phyloP scores from a whole-genome alignment of 2,888 invertebrate species.

The Athalia circularis region DNA sequence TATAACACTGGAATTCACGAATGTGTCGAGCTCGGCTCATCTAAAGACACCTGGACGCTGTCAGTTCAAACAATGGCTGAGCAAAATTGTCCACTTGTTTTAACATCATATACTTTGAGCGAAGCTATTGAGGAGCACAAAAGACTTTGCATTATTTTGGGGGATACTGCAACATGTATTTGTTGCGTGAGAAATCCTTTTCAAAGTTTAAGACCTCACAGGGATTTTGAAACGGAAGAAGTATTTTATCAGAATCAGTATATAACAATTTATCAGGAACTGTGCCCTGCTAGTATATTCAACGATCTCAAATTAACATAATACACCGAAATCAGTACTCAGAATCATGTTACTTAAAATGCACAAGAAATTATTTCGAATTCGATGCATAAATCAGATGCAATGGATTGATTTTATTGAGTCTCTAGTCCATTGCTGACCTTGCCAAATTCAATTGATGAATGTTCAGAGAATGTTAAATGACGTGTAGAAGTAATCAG shows the following conservation, averaged over 20 bases:
- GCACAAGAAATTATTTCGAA: not conserved
- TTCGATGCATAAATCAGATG: not conserved
- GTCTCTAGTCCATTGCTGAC: not conserved
- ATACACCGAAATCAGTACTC: constrained; percentile 5
- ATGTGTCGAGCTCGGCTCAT: constrained; percentile 56
- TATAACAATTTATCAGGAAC: constrained; percentile 59
- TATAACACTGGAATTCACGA: constrained; percentile 66
- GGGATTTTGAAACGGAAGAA: constrained; percentile 64
- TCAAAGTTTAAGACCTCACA: constrained; percentile 63
- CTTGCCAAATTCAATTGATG: not conserved
- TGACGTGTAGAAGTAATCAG: not conserved
- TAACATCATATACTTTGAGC: constrained; percentile 62
- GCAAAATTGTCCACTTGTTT: constrained; percentile 62
- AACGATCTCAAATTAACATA: constrained; percentile 35
- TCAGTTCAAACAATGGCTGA: constrained; percentile 57
- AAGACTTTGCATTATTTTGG: constrained; percentile 58
- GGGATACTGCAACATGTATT: constrained; percentile 48
- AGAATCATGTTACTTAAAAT: not conserved
- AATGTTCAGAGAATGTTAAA: not conserved
- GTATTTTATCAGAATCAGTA: constrained; percentile 67
- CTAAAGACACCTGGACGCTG: constrained; percentile 61
- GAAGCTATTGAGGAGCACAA: constrained; percentile 60
- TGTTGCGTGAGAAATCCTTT: constrained; percentile 61
- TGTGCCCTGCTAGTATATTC: constrained; percentile 7
- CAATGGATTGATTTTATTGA: not conserved